These are phyloP conservation scores for Notechis scutatus DNA, from an alignment of 2,113 vertebrate genomes.

Conservation along the genomic window DNA sequence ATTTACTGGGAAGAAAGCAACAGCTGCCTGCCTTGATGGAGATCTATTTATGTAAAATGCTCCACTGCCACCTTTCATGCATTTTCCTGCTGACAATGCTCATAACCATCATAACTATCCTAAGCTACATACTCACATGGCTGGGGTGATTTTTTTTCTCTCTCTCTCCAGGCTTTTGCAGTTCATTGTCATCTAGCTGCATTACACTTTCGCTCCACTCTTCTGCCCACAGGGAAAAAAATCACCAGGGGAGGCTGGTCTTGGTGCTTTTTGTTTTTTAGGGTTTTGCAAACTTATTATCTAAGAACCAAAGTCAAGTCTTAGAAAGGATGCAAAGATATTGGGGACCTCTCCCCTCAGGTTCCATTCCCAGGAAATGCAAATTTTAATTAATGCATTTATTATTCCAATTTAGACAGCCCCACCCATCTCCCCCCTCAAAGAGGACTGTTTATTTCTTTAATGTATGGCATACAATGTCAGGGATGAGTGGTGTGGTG, in stretches of 20 bases:
- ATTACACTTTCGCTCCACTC: background rate
- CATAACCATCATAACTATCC: background rate
- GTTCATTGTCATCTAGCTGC: background rate
- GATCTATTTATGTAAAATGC: background rate
- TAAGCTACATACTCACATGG: background rate
- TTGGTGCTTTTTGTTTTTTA: background rate
- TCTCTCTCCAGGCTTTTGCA: background rate
- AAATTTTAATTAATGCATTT: background rate
- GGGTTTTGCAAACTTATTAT: background rate
- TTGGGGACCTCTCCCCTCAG: slow-evolving; percentile 1
- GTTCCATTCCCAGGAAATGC: slow-evolving; percentile 13
- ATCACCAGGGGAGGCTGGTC: background rate
- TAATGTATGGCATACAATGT: background rate
- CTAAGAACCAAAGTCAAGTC: background rate
- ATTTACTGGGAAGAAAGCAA: background rate
- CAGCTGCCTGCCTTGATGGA: background rate
- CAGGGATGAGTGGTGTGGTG: background rate
- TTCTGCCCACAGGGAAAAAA: background rate
- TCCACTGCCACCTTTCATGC: background rate
- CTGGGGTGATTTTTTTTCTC: background rate
- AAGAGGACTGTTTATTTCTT: background rate
- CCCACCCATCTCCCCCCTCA: background rate
- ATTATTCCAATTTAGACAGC: background rate
- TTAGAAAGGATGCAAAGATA: background rate
- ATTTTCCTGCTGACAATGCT: background rate